These are phyloP conservation scores for Chiloscyllium plagiosum DNA, from an alignment of 2,113 vertebrate genomes.

Conservation along the genomic window DNA sequence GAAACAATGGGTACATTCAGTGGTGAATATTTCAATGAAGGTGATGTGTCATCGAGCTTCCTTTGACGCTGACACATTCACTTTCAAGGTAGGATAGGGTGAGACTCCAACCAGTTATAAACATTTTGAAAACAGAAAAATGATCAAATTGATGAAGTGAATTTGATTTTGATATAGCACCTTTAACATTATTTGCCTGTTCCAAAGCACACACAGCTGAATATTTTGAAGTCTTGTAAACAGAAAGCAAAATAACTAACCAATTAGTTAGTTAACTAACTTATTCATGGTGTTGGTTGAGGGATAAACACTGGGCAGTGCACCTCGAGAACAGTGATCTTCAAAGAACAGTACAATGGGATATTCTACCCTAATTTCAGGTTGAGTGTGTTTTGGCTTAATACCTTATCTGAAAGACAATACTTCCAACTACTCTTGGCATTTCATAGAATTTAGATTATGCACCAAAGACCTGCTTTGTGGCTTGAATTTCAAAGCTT, in stretches of 20 bases:
- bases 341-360: not conserved
- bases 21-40: not conserved
- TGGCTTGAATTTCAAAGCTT: not conserved
- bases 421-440: not conserved
- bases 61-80: not conserved
- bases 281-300: not conserved
- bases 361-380: not conserved
- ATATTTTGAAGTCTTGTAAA: not conserved
- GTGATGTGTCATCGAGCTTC: not conserved
- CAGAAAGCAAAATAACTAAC: not conserved
- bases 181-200: not conserved
- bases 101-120: not conserved
- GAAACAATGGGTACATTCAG: not conserved
- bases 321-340: not conserved
- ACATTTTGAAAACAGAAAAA: not conserved
- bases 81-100: not conserved
- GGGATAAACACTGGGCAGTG: not conserved
- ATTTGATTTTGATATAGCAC: not conserved
- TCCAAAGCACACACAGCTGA: not conserved
- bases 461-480: not conserved
- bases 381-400: not conserved
- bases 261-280: not conserved
- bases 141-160: not conserved
- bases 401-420: not conserved
- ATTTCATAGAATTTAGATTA: not conserved